phyloP scores from a whole-genome alignment of 2,888 invertebrate genomes.

The Mythimna vitellina region DNA sequence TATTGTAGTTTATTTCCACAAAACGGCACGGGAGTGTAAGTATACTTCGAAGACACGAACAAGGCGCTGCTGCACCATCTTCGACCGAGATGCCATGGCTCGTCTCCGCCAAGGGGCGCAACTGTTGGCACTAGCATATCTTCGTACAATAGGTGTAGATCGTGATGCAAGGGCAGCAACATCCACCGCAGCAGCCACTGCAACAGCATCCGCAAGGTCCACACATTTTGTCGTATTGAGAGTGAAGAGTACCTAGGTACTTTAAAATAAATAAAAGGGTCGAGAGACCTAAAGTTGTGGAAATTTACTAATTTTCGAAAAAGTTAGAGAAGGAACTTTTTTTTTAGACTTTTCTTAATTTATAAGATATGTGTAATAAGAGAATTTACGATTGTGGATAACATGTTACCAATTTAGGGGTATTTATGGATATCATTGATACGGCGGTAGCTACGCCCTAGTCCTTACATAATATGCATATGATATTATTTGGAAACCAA shows the following conservation, averaged over 20 bases:
- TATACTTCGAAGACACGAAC: constrained; percentile 53
- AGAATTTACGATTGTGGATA: no score
- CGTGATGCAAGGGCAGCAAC: constrained; percentile 82
- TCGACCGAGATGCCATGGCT: constrained; percentile 63
- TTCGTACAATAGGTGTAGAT: constrained; percentile 87
- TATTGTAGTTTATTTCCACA: constrained; percentile 73
- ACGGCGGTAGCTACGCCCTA: no score
- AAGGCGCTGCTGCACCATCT: constrained; percentile 33
- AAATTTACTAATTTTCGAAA: constrained; percentile 45
- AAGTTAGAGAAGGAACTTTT: constrained; percentile 58
- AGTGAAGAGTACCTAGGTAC: constrained; percentile 58
- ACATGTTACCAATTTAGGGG: no score
- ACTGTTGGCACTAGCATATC: constrained; percentile 77
- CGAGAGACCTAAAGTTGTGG: constrained; percentile 38
- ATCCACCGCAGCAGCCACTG: constrained; percentile 68
- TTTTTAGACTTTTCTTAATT: constrained; percentile 70
- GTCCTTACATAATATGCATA: no score
- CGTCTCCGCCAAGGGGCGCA: constrained; percentile 49
- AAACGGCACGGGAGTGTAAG: constrained; percentile 66
- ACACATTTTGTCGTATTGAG: constrained; percentile 70
- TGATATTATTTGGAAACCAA: no score
- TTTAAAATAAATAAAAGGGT: constrained; percentile 43
- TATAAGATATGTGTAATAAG: constrained; percentile 59
- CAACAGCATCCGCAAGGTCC: constrained; percentile 76
- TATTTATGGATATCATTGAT: no score